phyloP scores from a whole-genome alignment of 2,113 vertebrate genomes.

The Platichthys stellatus region DNA sequence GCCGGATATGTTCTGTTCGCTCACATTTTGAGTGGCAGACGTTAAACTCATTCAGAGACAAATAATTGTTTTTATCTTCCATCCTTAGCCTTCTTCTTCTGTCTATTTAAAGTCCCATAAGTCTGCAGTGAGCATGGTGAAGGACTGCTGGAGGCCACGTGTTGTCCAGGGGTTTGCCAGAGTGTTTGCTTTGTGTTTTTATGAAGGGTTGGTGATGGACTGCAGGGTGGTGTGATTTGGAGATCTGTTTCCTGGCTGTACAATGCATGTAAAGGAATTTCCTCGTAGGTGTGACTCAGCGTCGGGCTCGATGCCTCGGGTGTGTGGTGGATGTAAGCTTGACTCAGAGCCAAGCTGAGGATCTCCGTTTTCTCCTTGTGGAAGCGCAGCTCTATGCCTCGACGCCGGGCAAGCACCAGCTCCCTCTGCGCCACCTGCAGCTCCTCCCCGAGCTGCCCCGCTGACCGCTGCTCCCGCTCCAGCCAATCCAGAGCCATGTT shows the following conservation, averaged over 20 bases:
- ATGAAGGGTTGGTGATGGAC: slow-evolving; percentile 40
- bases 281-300: slow-evolving; percentile 29
- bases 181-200: slow-evolving; percentile 31
- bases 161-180: slow-evolving; percentile 32
- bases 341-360: slow-evolving; percentile 75
- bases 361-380: slow-evolving; percentile 80
- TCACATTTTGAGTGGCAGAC: background rate
- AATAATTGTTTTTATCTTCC: background rate
- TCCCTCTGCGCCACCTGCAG: slow-evolving; percentile 73
- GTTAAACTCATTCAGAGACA: background rate
- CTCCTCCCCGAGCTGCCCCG: slow-evolving; percentile 65
- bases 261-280: slow-evolving; percentile 60
- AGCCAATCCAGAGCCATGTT: slow-evolving; percentile 81
- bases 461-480: slow-evolving; percentile 64
- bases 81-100: slow-evolving; percentile 4
- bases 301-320: slow-evolving; percentile 38
- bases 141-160: slow-evolving; percentile 1
- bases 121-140: slow-evolving; percentile 19
- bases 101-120: slow-evolving; percentile 28
- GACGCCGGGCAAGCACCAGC: slow-evolving; percentile 63
- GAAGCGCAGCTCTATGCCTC: slow-evolving; percentile 75
- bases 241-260: slow-evolving; percentile 34
- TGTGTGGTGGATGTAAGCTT: slow-evolving; percentile 62
- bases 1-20: background rate
- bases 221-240: slow-evolving; percentile 31